Base-by-base conservation (phyloP, 2,113 vertebrate species). In the Nothocercus nigrocapillus region DNA sequence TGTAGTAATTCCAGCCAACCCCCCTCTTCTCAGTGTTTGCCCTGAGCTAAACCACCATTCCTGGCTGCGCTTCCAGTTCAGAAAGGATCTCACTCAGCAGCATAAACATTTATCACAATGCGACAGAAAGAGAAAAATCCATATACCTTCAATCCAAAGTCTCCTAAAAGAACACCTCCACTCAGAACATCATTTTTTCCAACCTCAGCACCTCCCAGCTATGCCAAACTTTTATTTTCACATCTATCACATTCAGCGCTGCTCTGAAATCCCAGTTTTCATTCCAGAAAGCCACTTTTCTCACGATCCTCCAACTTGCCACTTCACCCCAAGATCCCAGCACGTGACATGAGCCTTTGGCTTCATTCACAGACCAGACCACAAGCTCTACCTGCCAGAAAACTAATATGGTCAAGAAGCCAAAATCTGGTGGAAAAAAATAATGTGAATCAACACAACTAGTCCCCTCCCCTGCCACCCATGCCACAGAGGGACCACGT, bases 131-230 rank as follows among this genome's bases (percentile, higher is more conserved):
- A 82, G 42, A 21, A 85, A 82, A 84, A 73, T 44, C 47, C 79
- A 69, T 51, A 79, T 6, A 40, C 18, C 27, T 68, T 73, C 66
- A 58, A 28, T 36, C 30, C 70, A 70, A 87, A 72, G n/a, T 30
- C n/a, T 72, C 51, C 70, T 58, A 62, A 80, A 58, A 63, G 66
- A 73, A 69, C 18, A 42, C 3, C 20, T n/a, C 38, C 6, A 27
- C 32, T 70, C 20, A 36, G 25, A 80, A 22, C 53, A 76, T 32
- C 36, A 7, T 21, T 38, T 64, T 85, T 82, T 49, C 42, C 1
- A 83, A 73, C 53, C 42, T 88, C 75, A 72, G 62, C 67, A 61
- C n/a, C 72, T 76, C 88, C 21, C 28, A 80, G 67, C 34, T 36
- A 13, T 9, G 38, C 49, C 75, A 28, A 90, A 70, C 61, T 74